Percentiles rank a stretch among this genome's conserved stretches.
Evolutionary conservation across 2,113 vertebrate genomes (phyloP).

Genomic region (Chionis minor): DNA sequence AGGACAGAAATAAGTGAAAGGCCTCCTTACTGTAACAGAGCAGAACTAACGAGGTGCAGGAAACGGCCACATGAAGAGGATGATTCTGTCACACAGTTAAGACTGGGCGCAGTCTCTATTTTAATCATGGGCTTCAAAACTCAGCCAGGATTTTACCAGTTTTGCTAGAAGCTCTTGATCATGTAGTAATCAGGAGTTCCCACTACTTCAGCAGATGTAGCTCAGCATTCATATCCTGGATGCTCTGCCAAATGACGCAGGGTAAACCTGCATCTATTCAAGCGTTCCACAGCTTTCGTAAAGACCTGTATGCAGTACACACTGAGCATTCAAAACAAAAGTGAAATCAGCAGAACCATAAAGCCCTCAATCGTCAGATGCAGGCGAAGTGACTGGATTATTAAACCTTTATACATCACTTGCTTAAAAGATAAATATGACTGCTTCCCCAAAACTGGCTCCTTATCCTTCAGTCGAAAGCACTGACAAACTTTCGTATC

Average conservation of each 20-base stretch:
- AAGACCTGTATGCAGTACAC: not conserved
- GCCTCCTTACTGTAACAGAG: not conserved
- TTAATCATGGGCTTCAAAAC: not conserved
- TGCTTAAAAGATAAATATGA: not conserved
- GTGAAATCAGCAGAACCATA: not conserved
- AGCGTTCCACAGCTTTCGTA: not conserved
- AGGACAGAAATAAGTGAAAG: not conserved
- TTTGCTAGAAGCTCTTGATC: not conserved
- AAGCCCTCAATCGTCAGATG: not conserved
- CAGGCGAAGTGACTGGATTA: not conserved
- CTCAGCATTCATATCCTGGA: not conserved
- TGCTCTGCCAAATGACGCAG: not conserved
- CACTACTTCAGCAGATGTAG: not conserved
- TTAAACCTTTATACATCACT: not conserved
- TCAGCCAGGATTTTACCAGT: not conserved
- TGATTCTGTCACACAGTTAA: not conserved
- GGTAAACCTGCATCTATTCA: not conserved
- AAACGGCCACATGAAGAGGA: not conserved
- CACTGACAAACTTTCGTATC: not conserved
- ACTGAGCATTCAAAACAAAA: not conserved
- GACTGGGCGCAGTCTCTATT: not conserved
- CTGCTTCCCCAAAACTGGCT: not conserved
- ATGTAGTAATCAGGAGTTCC: not conserved
- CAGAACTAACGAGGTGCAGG: not conserved
- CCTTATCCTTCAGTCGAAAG: not conserved